Conservation (phyloP, 2,888 invertebrate species). For the Malacosoma neustria region DNA sequence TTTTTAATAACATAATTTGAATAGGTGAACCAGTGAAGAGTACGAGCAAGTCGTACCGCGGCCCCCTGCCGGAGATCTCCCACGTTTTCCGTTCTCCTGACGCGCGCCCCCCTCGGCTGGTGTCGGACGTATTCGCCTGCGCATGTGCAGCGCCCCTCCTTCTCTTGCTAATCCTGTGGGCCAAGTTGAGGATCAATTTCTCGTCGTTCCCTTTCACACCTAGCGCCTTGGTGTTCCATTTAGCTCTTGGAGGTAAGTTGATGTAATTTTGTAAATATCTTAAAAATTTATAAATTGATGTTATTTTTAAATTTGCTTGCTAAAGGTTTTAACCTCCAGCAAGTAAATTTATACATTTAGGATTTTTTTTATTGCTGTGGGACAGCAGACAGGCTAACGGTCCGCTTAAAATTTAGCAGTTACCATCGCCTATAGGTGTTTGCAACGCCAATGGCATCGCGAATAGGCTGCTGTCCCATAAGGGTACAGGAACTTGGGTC, state of each 20-base stretch:
- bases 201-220: conserved; percentile 85
- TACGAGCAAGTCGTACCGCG: conserved; percentile 27
- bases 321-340: no score
- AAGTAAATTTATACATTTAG: no score
- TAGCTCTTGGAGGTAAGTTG: conserved; percentile 85
- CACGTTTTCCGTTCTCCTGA: conserved; percentile 96
- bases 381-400: no score
- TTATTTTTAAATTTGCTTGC: no score
- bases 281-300: no score
- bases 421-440: no score
- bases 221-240: conserved; percentile 92
- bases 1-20: no score
- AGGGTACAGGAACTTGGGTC: no score
- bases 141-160: conserved; percentile 88
- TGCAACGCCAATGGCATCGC: no score
- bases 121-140: conserved; percentile 93
- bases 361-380: no score
- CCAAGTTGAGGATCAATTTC: conserved; percentile 89
- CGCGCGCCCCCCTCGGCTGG: conserved; percentile 88
- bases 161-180: conserved; percentile 89
- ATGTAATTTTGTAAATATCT: not conserved
- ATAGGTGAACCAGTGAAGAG: conserved; percentile 9
- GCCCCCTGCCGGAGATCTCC: conserved; percentile 74
- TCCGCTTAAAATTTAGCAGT: no score
- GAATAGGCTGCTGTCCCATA: no score